Conservation (phyloP, 2,113 vertebrate species). For the Pituophis catenifer region DNA sequence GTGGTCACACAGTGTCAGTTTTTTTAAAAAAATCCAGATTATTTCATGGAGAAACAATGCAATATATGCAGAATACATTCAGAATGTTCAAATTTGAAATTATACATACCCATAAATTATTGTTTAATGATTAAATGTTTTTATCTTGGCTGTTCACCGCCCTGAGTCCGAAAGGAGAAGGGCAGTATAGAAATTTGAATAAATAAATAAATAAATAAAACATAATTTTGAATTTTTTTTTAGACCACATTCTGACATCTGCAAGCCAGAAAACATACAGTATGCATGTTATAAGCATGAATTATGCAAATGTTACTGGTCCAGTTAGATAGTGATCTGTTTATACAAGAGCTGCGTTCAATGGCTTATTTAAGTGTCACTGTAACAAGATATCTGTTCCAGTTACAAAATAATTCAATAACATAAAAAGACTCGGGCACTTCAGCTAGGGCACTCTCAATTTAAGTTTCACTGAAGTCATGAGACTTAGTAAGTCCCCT, state of each 20-base stretch:
- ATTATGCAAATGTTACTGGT: neutral
- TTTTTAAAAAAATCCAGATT: neutral
- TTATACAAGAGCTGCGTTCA: neutral
- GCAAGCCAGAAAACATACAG: neutral
- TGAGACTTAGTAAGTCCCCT: neutral
- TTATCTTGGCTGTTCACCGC: too few relatives aligned
- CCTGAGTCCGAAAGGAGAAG: too few relatives aligned
- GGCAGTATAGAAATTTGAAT: too few relatives aligned
- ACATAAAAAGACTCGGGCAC: neutral
- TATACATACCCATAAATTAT: too few relatives aligned
- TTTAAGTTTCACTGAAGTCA: neutral
- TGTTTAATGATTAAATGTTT: neutral
- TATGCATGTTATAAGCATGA: neutral
- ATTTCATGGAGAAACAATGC: neutral
- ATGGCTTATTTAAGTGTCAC: neutral
- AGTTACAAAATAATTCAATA: neutral
- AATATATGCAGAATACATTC: neutral
- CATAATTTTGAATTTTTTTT: slow-evolving; percentile 37
- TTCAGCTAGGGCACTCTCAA: neutral
- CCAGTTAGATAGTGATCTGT: neutral
- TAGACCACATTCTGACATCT: neutral
- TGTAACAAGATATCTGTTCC: neutral
- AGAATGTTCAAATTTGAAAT: neutral
- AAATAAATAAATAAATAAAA: too few relatives aligned
- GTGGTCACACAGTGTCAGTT: slow-evolving; percentile 35